These are phyloP conservation scores for Atherix ibis DNA, from an alignment of 2,888 invertebrate genomes.

Conservation along the genomic window DNA sequence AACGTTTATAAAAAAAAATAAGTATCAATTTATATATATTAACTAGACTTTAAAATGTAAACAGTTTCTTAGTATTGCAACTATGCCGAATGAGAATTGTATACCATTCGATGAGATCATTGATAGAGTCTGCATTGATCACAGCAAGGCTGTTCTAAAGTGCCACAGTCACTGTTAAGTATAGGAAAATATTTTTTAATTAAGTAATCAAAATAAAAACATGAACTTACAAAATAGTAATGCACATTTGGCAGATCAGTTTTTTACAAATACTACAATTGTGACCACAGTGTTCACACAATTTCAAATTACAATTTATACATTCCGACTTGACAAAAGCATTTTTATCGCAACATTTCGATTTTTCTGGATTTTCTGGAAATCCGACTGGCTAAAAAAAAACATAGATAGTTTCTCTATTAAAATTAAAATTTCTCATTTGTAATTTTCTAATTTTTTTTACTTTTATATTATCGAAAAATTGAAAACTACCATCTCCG, in stretches of 20 bases:
- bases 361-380: conserved; percentile 9
- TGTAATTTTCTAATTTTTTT: not conserved
- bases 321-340: conserved; percentile 13
- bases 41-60: too few relatives aligned
- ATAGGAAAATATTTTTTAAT: not conserved
- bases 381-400: conserved; percentile 10
- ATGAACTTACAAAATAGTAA: conserved; percentile 15
- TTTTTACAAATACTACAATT: conserved; percentile 12
- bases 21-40: too few relatives aligned
- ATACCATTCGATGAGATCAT: too few relatives aligned
- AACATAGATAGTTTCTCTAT: not conserved
- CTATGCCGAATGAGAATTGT: too few relatives aligned
- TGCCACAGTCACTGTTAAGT: conserved; percentile 12
- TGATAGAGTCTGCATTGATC: conserved; percentile 12
- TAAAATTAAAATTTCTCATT: too few relatives aligned
- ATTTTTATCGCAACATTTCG: conserved; percentile 14
- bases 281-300: conserved; percentile 16
- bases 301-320: conserved; percentile 14
- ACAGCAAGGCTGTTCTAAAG: conserved; percentile 13
- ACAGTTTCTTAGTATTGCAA: too few relatives aligned
- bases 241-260: conserved; percentile 13
- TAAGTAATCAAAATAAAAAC: not conserved
- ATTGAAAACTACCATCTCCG: conserved; percentile 11
- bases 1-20: too few relatives aligned
- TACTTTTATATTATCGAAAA: too few relatives aligned